phyloP scores from a whole-genome alignment of 2,888 invertebrate species.

The Merodon equestris region DNA sequence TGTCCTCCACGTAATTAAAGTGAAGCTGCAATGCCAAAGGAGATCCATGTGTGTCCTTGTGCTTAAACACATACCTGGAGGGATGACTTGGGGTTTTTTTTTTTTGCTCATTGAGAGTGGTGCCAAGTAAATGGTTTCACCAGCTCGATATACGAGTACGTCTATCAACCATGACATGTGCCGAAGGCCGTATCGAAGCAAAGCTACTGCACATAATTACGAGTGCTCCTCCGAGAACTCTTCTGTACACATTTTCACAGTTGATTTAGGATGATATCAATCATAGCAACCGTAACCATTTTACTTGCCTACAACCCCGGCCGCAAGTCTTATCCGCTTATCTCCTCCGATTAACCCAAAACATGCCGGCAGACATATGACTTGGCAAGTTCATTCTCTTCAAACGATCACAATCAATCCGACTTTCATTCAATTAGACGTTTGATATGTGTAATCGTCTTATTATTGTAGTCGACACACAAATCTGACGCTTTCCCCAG shows the following conservation, averaged over 20 bases:
- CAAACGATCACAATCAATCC: conserved; percentile 19
- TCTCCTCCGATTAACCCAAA: conserved; percentile 20
- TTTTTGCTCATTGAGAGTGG: too few relatives aligned
- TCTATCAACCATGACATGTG: too few relatives aligned
- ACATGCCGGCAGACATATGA: conserved; percentile 6
- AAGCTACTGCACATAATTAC: too few relatives aligned
- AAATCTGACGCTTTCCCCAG: background rate
- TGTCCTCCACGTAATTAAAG: conserved; percentile 46
- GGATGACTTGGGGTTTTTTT: background rate
- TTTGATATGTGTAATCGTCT: conserved; percentile 56
- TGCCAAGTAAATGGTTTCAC: too few relatives aligned
- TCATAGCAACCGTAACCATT: conserved; percentile 32
- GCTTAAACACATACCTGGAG: background rate
- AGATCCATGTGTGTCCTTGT: background rate
- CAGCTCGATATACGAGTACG: too few relatives aligned
- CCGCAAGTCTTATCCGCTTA: too few relatives aligned
- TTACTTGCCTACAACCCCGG: too few relatives aligned
- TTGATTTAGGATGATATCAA: too few relatives aligned
- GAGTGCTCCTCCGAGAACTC: too few relatives aligned
- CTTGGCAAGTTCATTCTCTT: background rate
- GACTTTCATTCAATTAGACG: conserved; percentile 59
- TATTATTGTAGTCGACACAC: conserved; percentile 44
- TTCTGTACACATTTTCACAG: too few relatives aligned
- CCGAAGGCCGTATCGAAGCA: too few relatives aligned
- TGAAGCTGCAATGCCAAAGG: background rate